Percentiles rank a stretch among this genome's conserved stretches.
Evolutionary conservation across 2,113 vertebrate species (phyloP).

Genomic region (Daboia siamensis): DNA sequence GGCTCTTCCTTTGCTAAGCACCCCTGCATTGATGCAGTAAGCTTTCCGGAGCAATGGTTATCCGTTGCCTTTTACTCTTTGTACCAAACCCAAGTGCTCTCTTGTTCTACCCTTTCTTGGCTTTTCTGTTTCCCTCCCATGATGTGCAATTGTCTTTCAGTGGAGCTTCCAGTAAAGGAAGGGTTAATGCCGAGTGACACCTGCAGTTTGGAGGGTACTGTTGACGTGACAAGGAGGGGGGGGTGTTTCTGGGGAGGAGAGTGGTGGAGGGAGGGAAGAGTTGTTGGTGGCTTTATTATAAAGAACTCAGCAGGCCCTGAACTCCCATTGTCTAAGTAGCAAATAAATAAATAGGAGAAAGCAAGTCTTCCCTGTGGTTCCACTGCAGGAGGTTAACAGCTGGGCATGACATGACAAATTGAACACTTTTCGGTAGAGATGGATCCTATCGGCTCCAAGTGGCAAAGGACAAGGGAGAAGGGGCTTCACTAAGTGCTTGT

Average conservation of each 20-base stretch:
- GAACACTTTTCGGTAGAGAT: conserved; percentile 76
- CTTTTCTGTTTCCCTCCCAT: conserved; percentile 26
- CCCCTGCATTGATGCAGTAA: conserved; percentile 50
- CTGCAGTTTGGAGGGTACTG: conserved; percentile 75
- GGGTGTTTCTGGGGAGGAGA: neutral
- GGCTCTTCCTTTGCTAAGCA: conserved; percentile 48
- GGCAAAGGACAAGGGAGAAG: conserved; percentile 44
- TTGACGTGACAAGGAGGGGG: conserved; percentile 56
- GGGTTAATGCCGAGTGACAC: conserved; percentile 78
- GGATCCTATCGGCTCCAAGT: conserved; percentile 67
- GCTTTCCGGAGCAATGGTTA: conserved; percentile 73
- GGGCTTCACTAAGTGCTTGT: conserved; percentile 21
- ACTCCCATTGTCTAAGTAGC: conserved; percentile 79
- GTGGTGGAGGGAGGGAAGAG: conserved; percentile 53
- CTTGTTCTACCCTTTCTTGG: conserved; percentile 40
- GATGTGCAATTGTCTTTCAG: conserved; percentile 65
- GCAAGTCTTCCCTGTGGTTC: conserved; percentile 82
- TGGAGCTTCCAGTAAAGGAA: conserved; percentile 61
- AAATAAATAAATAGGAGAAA: conserved; percentile 92
- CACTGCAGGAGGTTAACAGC: conserved; percentile 87
- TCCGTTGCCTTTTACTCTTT: conserved; percentile 57
- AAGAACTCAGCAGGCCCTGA: conserved; percentile 78
- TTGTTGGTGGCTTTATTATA: conserved; percentile 82
- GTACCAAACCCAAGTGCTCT: conserved; percentile 35
- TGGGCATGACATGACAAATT: conserved; percentile 97